phyloP scores from a whole-genome alignment of 2,113 vertebrate species.

The Uria aalge region DNA sequence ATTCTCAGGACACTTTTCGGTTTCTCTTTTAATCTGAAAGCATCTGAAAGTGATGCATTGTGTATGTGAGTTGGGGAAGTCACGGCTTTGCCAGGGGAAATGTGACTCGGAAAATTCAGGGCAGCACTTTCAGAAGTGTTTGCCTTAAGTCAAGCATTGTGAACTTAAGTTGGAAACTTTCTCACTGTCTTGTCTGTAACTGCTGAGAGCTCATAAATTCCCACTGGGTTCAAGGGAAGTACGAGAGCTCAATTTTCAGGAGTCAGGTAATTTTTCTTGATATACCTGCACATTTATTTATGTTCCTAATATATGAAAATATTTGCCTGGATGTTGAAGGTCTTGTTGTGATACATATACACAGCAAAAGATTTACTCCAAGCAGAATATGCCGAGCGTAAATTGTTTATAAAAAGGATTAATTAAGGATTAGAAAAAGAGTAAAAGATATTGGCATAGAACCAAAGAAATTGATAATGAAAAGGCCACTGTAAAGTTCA shows the following conservation, averaged over 20 bases:
- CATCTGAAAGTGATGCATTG: background rate
- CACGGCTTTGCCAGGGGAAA: background rate
- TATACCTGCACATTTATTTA: background rate
- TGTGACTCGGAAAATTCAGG: background rate
- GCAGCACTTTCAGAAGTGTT: background rate
- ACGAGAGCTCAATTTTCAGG: background rate
- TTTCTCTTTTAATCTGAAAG: background rate
- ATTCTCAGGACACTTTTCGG: background rate
- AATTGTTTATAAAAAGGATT: conserved; percentile 26
- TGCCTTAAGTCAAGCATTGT: background rate
- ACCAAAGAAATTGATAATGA: background rate
- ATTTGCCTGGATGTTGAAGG: background rate
- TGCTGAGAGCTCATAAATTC: background rate
- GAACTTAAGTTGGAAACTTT: background rate
- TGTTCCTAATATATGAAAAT: background rate
- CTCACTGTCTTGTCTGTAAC: background rate
- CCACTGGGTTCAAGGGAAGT: background rate
- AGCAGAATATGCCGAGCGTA: background rate
- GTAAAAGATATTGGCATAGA: background rate
- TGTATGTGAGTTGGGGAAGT: background rate
- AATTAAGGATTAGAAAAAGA: conserved; percentile 16
- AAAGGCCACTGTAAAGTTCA: conserved; percentile 3
- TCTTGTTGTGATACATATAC: background rate
- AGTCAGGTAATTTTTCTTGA: background rate
- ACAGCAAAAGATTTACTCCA: background rate